Evolutionary conservation across 2,113 vertebrate species (phyloP).

Genomic region (Poecile atricapillus): DNA sequence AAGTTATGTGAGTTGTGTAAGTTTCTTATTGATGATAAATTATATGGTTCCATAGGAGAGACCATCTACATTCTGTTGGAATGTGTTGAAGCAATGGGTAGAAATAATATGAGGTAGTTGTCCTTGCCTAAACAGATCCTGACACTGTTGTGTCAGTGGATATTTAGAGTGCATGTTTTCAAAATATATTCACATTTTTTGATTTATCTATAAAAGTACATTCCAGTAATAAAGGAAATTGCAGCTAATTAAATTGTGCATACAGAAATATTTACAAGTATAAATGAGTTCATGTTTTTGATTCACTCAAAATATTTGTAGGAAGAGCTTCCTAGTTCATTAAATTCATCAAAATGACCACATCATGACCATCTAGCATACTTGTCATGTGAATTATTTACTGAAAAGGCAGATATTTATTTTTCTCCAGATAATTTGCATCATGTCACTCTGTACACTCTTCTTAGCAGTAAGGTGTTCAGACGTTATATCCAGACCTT

Average conservation of each 20-base stretch:
- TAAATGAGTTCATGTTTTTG: neutral
- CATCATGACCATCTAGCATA: neutral
- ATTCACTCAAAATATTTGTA: neutral
- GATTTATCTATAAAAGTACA: neutral
- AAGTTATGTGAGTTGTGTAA: neutral
- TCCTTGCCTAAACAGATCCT: neutral
- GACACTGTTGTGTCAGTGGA: neutral
- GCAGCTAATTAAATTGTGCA: neutral
- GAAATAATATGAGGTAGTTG: neutral
- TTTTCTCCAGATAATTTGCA: neutral
- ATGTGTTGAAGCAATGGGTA: neutral
- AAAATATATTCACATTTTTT: neutral
- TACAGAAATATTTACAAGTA: neutral
- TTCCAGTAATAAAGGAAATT: neutral
- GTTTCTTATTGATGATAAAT: neutral
- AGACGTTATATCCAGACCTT: neutral
- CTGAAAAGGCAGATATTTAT: neutral
- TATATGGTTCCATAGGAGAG: neutral
- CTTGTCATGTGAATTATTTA: neutral
- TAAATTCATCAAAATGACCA: neutral
- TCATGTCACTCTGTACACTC: neutral
- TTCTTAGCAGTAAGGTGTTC: neutral
- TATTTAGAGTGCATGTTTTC: neutral
- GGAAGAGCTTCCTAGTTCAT: neutral
- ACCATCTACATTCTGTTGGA: neutral